Percentiles rank a stretch among this genome's conserved stretches.
Evolutionary conservation across 2,888 invertebrate genomes (phyloP).

Genomic region (Fragum whitleyi): DNA sequence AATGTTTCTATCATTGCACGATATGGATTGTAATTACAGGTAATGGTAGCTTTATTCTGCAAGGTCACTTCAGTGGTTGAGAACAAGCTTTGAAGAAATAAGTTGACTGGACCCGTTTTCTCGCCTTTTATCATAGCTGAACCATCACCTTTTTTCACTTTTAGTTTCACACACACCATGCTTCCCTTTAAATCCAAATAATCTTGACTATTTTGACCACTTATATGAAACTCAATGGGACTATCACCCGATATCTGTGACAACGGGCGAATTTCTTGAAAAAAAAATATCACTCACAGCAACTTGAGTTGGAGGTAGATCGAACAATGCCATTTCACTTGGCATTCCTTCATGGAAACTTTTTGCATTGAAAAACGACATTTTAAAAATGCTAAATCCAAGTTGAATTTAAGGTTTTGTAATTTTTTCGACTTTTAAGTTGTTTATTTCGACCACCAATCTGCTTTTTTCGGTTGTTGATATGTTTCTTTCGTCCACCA

Average conservation of each 20-base stretch:
- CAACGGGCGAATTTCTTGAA: conserved; percentile 36
- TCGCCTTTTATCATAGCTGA: not conserved
- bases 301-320: conserved; percentile 39
- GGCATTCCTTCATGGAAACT: conserved; percentile 43
- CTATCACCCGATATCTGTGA: conserved; percentile 40
- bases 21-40: conserved; percentile 27
- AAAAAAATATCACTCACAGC: conserved; percentile 32
- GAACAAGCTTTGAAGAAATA: conserved; percentile 34
- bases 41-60: conserved; percentile 26
- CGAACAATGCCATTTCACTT: conserved; percentile 36
- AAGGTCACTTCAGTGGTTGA: conserved; percentile 36
- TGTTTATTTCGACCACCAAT: not conserved
- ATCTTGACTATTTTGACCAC: conserved; percentile 38
- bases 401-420: not conserved
- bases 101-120: conserved; percentile 30
- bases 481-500: not conserved
- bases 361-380: conserved; percentile 38
- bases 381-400: not conserved
- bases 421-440: not conserved
- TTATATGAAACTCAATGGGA: conserved; percentile 38
- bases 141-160: conserved; percentile 23
- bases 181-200: conserved; percentile 35
- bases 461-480: not conserved
- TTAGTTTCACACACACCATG: conserved; percentile 28
- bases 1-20: conserved; percentile 24